Base-by-base conservation (phyloP, 2,888 invertebrate species). In the Hemithea aestivaria region DNA sequence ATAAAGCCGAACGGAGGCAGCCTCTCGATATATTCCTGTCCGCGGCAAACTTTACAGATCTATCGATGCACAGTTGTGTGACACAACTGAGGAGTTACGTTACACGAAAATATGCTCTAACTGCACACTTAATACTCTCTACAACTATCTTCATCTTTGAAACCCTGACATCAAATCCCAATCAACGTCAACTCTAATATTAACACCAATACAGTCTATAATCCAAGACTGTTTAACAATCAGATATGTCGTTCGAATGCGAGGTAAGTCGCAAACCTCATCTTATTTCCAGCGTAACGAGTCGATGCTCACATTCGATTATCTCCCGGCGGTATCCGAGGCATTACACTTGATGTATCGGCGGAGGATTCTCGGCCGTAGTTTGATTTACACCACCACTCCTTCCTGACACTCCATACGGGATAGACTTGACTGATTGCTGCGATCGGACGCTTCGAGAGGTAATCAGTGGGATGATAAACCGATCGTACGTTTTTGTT, bases 11-110 rank as follows among this genome's bases (percentile, higher is more conserved):
- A 84, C 85, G 74, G 84, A 84, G 85, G 85, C 84, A 83, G 76
- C 83, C 82, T 79, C 81, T 81, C 85, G 84, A 87, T 85, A 85
- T 87, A 85, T 87, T 81, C 83, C 78, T 76, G 85, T 85, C 85
- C 78, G 85, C 85, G 82, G 85, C 82, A 80, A 81, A 85, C 84
- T 85, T 82, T 81, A 84, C 82, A 83, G 83, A 83, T 85, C 83
- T 84, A 83, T 85, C 82, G 73, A 73, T 60, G 53, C 67, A 72
- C 54, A 58, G 63, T 59, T 48, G 56, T 53, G 55, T 60, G 67
- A 66, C 76, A 76, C 76, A 77, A 76, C 71, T 58, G 65, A 53
- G 51, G 47, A 20, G 7, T 27, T 46, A 10, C 48, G 44, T 28
- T 70, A 68, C 45, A 44, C 64, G 28, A 82, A 65, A 69, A 53